Evolutionary conservation across 2,888 invertebrate species (phyloP), one percentile per base, ranked within the genome.

Genomic region (Diplazon laetatorius): DNA sequence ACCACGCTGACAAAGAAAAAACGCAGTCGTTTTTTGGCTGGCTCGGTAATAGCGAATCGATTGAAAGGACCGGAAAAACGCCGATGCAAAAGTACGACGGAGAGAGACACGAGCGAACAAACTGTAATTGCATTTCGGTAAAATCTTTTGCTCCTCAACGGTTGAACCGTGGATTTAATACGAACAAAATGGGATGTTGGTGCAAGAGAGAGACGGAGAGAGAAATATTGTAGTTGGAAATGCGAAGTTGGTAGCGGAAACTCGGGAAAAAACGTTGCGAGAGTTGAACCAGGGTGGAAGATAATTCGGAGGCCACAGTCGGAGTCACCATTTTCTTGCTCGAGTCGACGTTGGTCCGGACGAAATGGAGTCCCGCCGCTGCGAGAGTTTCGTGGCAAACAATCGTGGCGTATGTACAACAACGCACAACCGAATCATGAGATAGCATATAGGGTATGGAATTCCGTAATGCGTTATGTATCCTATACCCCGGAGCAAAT

Each of bases 401-500:
- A 30, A 2, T 30, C 30, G 30, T 30, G 30, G 30, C 30, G 6
- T 30, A 30, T 30, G 30, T 30, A 30, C 6, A 6, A 30, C 6
- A 6, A 2, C 30, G 30, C 30, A 6, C 30, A 6, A 6, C 25
- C 39, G 22, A 22, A 18, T 20, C 42, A 16, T 39, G 66, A 5
- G 39, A 66, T 66, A 66, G 62, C 60, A 52, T 42, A 25, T n/a
- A n/a, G 57, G 66, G 20, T 50, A 55, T 37, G 72, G 71, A 60
- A 63, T 69, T 63, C 57, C 65, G 59, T 76, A 57, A 52, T 76
- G 62, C 63, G 69, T 78, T 79, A 74, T 79, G 70, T 48, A 73
- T 69, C 69, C 68, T 46, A 2, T 2, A 30, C 30, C n/a, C n/a
- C 4, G 46, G 68, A 71, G 82, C 82, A 84, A 86, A 86, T 85